A percentile compares a stretch with the other conserved stretches of the same genome.
Conservation (phyloP, 1,140 invertebrate species). For the Trinorchestia longiramus region DNA sequence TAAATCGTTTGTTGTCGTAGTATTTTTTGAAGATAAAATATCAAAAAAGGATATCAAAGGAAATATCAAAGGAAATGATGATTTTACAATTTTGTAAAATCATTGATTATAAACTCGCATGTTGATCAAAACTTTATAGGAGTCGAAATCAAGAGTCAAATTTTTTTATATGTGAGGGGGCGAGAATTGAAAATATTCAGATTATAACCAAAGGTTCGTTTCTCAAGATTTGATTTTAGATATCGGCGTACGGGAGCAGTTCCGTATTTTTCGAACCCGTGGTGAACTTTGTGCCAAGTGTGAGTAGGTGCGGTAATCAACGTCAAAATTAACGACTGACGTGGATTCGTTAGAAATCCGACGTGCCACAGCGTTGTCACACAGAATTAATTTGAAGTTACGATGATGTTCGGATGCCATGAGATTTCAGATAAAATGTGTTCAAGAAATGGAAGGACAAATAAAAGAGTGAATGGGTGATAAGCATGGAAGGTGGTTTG, state of each 20-base stretch:
- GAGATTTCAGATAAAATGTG: not conserved
- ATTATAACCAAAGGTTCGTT: not conserved
- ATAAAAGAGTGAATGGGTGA: constrained; percentile 21
- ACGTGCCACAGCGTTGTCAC: not conserved
- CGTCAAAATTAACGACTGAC: not conserved
- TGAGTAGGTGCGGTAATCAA: not conserved
- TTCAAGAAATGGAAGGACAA: not conserved
- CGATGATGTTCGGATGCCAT: not conserved
- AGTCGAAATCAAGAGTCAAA: not conserved
- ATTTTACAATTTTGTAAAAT: not conserved
- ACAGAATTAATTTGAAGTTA: constrained; percentile 13
- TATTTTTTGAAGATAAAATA: not conserved
- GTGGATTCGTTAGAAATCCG: not conserved
- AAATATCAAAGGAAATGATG: not conserved
- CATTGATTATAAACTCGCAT: not conserved
- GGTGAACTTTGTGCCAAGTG: constrained; percentile 16
- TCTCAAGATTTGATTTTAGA: not conserved
- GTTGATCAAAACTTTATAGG: not conserved
- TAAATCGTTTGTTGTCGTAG: not conserved
- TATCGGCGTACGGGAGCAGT: not conserved
- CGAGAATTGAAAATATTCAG: not conserved
- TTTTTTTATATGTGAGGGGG: not conserved
- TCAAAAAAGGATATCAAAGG: not conserved
- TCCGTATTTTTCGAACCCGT: constrained; percentile 40
- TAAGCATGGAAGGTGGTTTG: not conserved